Base-by-base conservation (phyloP, 2,113 vertebrate species). In the Calyptomena viridis region DNA sequence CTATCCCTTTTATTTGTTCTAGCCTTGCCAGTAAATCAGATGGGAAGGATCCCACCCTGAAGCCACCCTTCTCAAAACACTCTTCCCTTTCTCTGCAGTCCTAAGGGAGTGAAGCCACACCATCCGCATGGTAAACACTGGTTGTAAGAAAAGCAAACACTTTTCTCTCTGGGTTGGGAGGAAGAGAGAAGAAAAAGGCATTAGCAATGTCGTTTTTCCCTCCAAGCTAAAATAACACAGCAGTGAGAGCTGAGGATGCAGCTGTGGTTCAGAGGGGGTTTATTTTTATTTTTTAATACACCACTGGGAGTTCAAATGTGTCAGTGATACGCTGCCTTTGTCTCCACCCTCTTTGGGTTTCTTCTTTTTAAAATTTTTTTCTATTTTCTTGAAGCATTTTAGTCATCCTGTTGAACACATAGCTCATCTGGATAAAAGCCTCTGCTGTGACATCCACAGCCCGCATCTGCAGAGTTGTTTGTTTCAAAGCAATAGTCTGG, bases 381-480 rank as follows among this genome's bases (percentile, higher is more conserved):
- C 53, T 63, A 49, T 94, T 95, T 94, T 93, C 80, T 93, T 85
- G 90, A 97, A 95, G 90, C 64, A 46, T 96, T 95, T 93, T 93
- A 96, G 59, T 94, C 77, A 69, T 93, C 92, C 86, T 66, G 44
- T 93, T 19, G 69, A 90, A 75, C 9, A 37, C 67, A 35, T 15
- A 78, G 77, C 89, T 97, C 93, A 92, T 96, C 89, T 94, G 96
- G 96, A 97, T 97, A 94, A 97, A 97, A 97, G 97, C 96, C 49
- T 95, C 68, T 67, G 40, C 84, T 81, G 83, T 94, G 96, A 94
- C 96, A 94, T 91, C 76, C 85, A 44, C 52, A 90, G 91, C 83
- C 82, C 20, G 40, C 74, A 88, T 92, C 80, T 2, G 8, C 25
- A 16, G 66, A 69, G 63, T 52, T 94, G 92, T 95, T 96, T 94